Evolutionary conservation across 2,113 vertebrate genomes (phyloP).

Genomic region (Lepus timidus): DNA sequence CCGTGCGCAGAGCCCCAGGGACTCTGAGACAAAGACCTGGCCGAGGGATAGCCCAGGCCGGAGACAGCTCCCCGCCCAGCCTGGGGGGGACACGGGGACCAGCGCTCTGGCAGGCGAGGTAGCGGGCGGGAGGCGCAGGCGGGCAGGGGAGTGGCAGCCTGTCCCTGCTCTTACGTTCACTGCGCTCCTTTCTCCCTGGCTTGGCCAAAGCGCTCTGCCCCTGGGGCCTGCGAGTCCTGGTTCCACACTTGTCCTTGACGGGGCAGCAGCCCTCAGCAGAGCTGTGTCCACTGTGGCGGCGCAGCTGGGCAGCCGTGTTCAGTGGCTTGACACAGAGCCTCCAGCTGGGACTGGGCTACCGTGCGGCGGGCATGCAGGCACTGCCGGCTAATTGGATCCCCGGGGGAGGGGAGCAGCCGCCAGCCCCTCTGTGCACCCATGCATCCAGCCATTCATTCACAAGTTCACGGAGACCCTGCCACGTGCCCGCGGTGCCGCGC

Average conservation of each 20-base stretch:
- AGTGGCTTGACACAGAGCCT: constrained; percentile 55
- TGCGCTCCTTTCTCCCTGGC: not conserved
- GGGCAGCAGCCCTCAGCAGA: not conserved
- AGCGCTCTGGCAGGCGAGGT: too few species aligned
- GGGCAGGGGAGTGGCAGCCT: not conserved
- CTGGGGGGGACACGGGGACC: too few species aligned
- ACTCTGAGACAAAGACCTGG: not conserved
- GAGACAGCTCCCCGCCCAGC: too few species aligned
- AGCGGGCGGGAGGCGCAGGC: not conserved
- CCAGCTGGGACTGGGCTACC: constrained; percentile 34
- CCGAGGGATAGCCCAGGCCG: not conserved
- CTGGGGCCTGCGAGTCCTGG: not conserved
- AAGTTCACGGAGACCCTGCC: not conserved
- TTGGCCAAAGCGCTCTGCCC: not conserved
- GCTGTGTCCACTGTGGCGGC: not conserved
- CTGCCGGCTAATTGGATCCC: constrained; percentile 54
- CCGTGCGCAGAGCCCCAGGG: not conserved
- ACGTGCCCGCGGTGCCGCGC: not conserved
- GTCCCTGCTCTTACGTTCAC: too few species aligned
- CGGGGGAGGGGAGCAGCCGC: not conserved
- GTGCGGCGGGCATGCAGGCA: not conserved
- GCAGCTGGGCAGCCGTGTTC: not conserved
- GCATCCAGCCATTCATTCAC: not conserved
- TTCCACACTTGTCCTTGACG: not conserved
- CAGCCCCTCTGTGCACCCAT: not conserved